These are phyloP conservation scores for Leptinotarsa juncta DNA, from an alignment of 2,888 invertebrate genomes.

Conservation along the genomic window DNA sequence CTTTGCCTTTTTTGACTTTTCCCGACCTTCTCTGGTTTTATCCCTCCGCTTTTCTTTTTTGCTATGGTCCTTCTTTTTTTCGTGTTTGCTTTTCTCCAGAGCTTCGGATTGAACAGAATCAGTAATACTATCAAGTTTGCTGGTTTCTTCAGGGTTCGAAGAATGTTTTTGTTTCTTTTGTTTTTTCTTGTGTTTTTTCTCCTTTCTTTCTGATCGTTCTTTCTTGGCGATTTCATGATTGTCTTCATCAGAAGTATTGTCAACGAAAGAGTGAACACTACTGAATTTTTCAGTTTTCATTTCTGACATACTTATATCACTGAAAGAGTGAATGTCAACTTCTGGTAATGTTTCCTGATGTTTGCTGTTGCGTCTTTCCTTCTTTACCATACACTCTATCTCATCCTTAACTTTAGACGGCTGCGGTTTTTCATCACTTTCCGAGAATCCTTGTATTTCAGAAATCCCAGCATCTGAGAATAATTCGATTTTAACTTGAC, in stretches of 20 bases:
- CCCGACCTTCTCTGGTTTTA: conserved; percentile 70
- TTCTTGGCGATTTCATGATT: conserved; percentile 50
- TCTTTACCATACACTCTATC: conserved; percentile 58
- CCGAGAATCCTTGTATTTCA: conserved; percentile 67
- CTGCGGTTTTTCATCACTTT: conserved; percentile 56
- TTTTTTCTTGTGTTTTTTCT: conserved; percentile 86
- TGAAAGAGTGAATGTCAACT: conserved; percentile 23
- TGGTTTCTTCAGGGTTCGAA: conserved; percentile 70
- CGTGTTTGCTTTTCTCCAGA: conserved; percentile 60
- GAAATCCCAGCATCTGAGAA: conserved; percentile 66
- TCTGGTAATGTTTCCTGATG: conserved; percentile 56
- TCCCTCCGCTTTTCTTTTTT: conserved; percentile 74
- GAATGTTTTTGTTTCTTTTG: conserved; percentile 82
- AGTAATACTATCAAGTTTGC: conserved; percentile 61
- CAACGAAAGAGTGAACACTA: conserved; percentile 52
- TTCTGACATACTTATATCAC: conserved; percentile 26
- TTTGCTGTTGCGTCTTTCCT: conserved; percentile 60
- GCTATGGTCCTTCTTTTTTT: conserved; percentile 64
- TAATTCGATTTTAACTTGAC: conserved; percentile 72
- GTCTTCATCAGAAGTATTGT: conserved; percentile 62
- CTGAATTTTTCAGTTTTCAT: conserved; percentile 59
- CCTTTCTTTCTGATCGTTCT: conserved; percentile 68
- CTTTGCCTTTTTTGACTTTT: conserved; percentile 73
- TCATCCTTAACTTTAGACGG: conserved; percentile 57
- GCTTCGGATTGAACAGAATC: conserved; percentile 53